A percentile compares a stretch with the other conserved stretches of the same genome.
phyloP scores from a whole-genome alignment of 2,888 invertebrate genomes.

The Allacma fusca region DNA sequence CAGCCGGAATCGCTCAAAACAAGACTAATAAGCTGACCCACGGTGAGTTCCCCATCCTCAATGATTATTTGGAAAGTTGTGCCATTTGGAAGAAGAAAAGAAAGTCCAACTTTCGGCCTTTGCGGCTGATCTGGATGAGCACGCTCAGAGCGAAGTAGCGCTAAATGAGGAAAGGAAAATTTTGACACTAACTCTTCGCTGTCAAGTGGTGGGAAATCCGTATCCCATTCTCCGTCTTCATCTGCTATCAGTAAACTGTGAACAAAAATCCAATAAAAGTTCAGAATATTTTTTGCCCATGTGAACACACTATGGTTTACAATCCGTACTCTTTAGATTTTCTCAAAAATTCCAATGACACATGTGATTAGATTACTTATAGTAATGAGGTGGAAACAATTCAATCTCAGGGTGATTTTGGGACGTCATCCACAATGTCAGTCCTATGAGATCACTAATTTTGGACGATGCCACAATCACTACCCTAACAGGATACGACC shows the following conservation, averaged over 20 bases:
- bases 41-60: constrained; percentile 48
- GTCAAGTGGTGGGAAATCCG: constrained; percentile 91
- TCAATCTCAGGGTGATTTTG: constrained; percentile 64
- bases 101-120: constrained; percentile 43
- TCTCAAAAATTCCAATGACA: no score
- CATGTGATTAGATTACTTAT: constrained; percentile 67
- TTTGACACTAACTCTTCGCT: constrained; percentile 87
- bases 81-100: constrained; percentile 58
- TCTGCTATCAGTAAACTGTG: constrained; percentile 91
- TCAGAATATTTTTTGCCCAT: no score
- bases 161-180: constrained; percentile 89
- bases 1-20: constrained; percentile 56
- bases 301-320: no score
- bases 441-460: constrained; percentile 89
- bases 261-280: not conserved
- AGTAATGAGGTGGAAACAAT: constrained; percentile 45
- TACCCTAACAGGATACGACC: constrained; percentile 83
- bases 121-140: constrained; percentile 31
- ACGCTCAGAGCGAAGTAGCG: constrained; percentile 77
- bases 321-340: no score
- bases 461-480: constrained; percentile 76
- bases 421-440: constrained; percentile 82
- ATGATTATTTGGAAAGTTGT: constrained; percentile 48
- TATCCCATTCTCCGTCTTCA: constrained; percentile 94
- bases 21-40: constrained; percentile 54